Evolutionary conservation across 2,113 vertebrate species (phyloP), one percentile per base, ranked within the genome.

Genomic region (Grantiella picta): DNA sequence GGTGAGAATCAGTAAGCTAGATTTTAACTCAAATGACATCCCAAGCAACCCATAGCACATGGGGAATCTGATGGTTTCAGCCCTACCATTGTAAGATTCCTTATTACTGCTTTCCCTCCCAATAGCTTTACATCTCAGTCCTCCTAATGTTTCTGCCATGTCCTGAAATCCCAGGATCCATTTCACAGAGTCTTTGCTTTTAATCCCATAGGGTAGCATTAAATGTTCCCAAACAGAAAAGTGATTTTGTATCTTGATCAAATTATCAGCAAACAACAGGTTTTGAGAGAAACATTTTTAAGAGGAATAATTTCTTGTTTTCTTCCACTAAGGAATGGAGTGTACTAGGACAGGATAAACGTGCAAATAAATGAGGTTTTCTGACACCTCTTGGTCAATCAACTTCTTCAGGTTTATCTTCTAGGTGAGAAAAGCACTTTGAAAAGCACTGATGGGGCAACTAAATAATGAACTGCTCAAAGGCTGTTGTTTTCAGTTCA

Each of bases 381-480:
- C 25, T 72, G n/a, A 57, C 11, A 36, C 23, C 38, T 29, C 15
- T 75, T 64, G 44, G 33, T 91, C 76, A 53, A 72, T 52, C 6
- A 76, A 23, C 53, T 49, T 78, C 24, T 92, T 92, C n/a, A 81
- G 45, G 60, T 65, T 73, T 76, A 36, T 56, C 33, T 72, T 80
- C 79, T 38, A 65, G 45, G 42, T 83, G 33, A 91, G 36, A 70
- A 54, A 85, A 76, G 23, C 57, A 68, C 20, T 57, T 61, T 33
- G 89, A 96, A 96, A 96, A 96, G 54, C 71, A 38, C 92, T 66
- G 36, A 49, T 13, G 7, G n/a, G 40, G 29, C 47, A 63, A 82
- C 15, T n/a, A 31, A 87, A 19, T 38, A 83, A 64, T n/a, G 5
- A 57, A n/a, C n/a, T 60, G 45, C 21, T 27, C 33, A n/a, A 17